Base-by-base conservation (phyloP, 1,140 invertebrate species). In the Capitella teleta region DNA sequence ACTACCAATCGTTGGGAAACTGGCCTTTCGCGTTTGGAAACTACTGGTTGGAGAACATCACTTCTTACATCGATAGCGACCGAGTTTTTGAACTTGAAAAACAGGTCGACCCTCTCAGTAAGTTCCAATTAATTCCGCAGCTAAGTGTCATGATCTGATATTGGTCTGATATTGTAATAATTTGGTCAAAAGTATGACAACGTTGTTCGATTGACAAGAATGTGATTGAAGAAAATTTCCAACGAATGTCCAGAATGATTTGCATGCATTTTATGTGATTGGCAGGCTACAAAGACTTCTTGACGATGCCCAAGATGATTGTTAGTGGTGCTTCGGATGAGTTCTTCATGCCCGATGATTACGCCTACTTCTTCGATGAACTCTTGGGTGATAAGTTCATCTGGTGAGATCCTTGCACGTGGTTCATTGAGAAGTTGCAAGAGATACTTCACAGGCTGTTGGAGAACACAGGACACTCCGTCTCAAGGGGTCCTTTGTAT, bases 291-390 rank as follows among this genome's bases (percentile, higher is more conserved):
- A 59, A 61, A 24, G 59, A 61, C 23, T 38, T 61, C 25, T 60
- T 56, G 16, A 52, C 45, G 21, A 65, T 63, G 28, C 59, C 61
- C 1, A 64, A 66, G 34, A 40, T 61, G 40, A 59, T 66, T 3
- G 56, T 63, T 28, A 61, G 53, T 23, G 61, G 62, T 2, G 58
- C 57, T 6, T 59, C 60, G 2, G 66, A 68, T 43, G 66, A 68
- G 47, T 68, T 68, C 49, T 68, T 66, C 45, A 40, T 66, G 26
- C 56, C 59, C 12, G 66, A 68, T 28, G 60, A 68, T 51, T 60
- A 62, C 1, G 54, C 63, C 44, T 66, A 58, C 47, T 67, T 60
- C 50, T 67, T 56, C 55, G 49, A 56, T 41, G 34, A 62, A 24
- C 54, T 67, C 0, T 38, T 49, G 6, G 57, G 57, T 37, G 57